These are phyloP conservation scores for Pseudorectes ferrugineus DNA, from an alignment of 2,113 vertebrate genomes.

Conservation along the genomic window DNA sequence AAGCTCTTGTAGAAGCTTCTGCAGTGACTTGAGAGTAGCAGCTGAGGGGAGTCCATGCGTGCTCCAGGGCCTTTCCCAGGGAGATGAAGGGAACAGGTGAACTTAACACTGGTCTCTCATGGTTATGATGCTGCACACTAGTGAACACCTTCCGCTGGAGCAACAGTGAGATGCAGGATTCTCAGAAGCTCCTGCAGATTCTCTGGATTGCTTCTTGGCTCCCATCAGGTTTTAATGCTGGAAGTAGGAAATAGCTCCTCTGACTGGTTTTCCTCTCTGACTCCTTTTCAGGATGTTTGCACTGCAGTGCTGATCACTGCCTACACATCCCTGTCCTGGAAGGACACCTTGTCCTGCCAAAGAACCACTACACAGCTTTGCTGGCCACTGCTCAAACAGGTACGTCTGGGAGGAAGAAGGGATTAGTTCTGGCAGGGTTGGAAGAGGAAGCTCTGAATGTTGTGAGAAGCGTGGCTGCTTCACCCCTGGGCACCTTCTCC, in stretches of 20 bases:
- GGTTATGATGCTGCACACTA: background rate
- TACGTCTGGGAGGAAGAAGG: background rate
- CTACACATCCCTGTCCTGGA: slow-evolving; percentile 91
- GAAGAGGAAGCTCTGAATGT: background rate
- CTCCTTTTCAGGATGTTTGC: slow-evolving; percentile 81
- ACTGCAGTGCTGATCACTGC: slow-evolving; percentile 86
- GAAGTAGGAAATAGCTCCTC: background rate
- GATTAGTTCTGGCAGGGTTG: background rate
- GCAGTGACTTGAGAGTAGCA: background rate
- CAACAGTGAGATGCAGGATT: background rate
- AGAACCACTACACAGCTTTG: slow-evolving; percentile 89
- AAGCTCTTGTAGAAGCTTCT: background rate
- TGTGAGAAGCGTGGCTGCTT: background rate
- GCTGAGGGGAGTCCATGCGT: background rate
- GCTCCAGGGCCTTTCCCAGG: background rate
- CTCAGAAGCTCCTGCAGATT: background rate
- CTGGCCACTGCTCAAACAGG: slow-evolving; percentile 94
- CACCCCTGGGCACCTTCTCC: background rate
- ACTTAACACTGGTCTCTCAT: background rate
- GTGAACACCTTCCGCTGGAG: background rate
- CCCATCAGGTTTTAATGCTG: background rate
- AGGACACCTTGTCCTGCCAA: slow-evolving; percentile 90
- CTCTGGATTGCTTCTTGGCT: background rate
- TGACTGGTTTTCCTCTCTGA: background rate
- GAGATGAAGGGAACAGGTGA: background rate